Base-by-base conservation (phyloP, 2,797 vertebrate genomes). In the Hemitrygon akajei region DNA sequence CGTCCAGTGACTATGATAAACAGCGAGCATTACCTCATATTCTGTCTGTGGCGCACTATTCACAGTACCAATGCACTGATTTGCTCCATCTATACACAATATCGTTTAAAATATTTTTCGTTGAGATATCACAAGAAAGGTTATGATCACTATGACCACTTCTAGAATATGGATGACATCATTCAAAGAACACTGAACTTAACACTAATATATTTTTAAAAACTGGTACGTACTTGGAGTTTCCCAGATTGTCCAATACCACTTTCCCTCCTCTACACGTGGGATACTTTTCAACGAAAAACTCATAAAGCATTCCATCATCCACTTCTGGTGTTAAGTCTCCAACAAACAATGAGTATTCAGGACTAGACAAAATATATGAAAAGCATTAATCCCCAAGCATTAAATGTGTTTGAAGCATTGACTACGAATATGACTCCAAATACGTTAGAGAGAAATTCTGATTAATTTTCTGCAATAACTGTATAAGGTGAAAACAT, bases 271-370 rank as follows among this genome's bases (percentile, higher is more conserved):
- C 98, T 56, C 97, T 97, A 95, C 98, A 99, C 0, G 98, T 98
- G 30, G 98, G 97, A 95, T 98, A 99, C 91, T 98, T 97, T 95
- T 98, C 98, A 96, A 98, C 98, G 95, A 99, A 99, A 95, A 98
- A 99, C 95, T 99, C 98, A 93, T 99, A 99, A 75, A 99, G 96
- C 98, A 99, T 98, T 93, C 98, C 98, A 92, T 99, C 98, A 79
- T 99, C 98, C 95, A 99, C 98, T 0, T 99, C 98, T 1, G 98
- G 97, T 79, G 98, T 98, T 84, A 99, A 96, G 94, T 99, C 98
- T 93, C 98, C 98, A 94, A 99, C 98, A 95, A 99, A 99, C 93
- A 99, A 97, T 84, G 98, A 98, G 94, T 97, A 98, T 95, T 98
- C 97, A 94, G 98, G 98, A 94, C 98, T 99, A 93, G 93, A 95